These are phyloP conservation scores for Psilopogon haemacephalus DNA, from an alignment of 2,113 vertebrate genomes.

Conservation along the genomic window DNA sequence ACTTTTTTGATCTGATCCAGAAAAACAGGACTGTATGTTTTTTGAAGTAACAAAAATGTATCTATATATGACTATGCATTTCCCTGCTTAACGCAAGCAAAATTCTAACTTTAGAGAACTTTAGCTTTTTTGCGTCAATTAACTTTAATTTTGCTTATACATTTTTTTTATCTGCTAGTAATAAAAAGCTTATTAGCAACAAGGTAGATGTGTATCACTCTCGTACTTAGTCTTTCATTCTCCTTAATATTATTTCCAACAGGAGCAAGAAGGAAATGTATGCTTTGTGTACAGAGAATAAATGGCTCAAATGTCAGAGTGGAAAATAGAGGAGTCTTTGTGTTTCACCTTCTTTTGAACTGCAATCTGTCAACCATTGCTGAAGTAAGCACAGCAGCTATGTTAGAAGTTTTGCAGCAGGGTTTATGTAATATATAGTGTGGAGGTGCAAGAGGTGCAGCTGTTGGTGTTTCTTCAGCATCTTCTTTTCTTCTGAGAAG, in stretches of 20 bases:
- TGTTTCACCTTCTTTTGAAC: neutral
- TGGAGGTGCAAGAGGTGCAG: neutral
- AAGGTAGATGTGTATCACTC: neutral
- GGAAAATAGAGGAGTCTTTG: neutral
- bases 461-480: neutral
- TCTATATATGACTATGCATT: neutral
- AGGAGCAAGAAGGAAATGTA: neutral
- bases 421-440: neutral
- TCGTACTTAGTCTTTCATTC: neutral
- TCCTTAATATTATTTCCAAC: neutral
- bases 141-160: neutral
- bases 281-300: neutral
- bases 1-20: neutral
- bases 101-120: neutral
- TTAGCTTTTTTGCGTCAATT: neutral
- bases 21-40: neutral
- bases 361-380: neutral
- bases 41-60: neutral
- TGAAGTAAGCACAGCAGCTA: neutral
- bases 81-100: neutral
- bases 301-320: neutral
- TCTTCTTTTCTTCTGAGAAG: neutral
- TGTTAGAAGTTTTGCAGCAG: neutral
- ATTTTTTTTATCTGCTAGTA: neutral
- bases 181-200: neutral